Evolutionary conservation across 2,888 invertebrate species (phyloP).

Genomic region (Hanleya hanleyi): DNA sequence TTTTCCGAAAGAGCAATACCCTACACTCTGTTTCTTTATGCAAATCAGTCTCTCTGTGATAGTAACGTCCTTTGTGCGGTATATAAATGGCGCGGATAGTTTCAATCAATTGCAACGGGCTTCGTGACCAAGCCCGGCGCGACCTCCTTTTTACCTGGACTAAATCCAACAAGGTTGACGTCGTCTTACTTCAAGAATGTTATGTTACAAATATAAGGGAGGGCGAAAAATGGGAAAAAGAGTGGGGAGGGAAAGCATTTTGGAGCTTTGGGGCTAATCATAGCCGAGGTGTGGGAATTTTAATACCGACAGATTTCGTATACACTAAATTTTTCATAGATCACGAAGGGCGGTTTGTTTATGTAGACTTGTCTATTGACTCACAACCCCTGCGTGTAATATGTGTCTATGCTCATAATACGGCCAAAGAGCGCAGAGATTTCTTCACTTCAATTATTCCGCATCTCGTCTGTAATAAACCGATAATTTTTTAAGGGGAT

Average conservation of each 20-base stretch:
- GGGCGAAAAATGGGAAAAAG: background rate
- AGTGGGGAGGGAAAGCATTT: background rate
- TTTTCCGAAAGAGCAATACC: too few species aligned
- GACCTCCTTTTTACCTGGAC: background rate
- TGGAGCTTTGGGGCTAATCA: background rate
- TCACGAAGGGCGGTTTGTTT: background rate
- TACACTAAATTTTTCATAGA: background rate
- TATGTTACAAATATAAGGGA: background rate
- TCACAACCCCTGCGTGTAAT: background rate
- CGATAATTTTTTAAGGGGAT: conserved; percentile 25
- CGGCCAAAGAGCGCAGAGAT: conserved; percentile 13
- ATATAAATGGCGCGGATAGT: background rate
- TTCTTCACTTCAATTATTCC: conserved; percentile 16
- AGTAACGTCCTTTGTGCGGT: too few species aligned
- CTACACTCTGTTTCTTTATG: too few species aligned
- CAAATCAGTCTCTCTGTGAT: too few species aligned
- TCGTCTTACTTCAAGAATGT: background rate
- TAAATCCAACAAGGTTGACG: background rate
- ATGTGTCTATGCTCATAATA: conserved; percentile 20
- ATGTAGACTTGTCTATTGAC: background rate
- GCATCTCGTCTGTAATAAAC: conserved; percentile 13
- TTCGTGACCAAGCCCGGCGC: background rate
- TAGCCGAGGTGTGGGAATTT: conserved; percentile 2
- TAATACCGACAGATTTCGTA: background rate
- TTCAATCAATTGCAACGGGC: conserved; percentile 3